Evolutionary conservation across 1,140 invertebrate species (phyloP).

Genomic region (Bradynema listronoti): DNA sequence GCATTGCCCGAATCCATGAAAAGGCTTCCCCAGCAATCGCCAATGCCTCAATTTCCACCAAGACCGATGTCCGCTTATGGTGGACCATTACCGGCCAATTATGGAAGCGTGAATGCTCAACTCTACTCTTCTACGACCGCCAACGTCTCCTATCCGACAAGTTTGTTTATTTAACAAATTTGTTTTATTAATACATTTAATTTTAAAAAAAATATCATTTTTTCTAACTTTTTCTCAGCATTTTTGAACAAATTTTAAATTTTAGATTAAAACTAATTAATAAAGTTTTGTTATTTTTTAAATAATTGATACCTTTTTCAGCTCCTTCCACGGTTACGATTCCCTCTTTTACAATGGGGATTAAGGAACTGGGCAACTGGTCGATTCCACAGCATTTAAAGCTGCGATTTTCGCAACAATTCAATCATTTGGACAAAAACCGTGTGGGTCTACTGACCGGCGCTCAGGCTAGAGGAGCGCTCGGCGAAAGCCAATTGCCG

Average conservation of each 20-base stretch:
- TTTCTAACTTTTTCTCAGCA: too few species aligned
- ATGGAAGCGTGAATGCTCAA: too few species aligned
- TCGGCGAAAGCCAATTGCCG: constrained; percentile 85
- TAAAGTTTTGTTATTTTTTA: background rate
- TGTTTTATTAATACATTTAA: too few species aligned
- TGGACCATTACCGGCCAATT: too few species aligned
- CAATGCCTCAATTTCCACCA: constrained; percentile 9
- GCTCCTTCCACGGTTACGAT: constrained; percentile 5
- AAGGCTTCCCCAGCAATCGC: constrained; percentile 5
- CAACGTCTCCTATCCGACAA: too few species aligned
- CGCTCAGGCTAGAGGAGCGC: constrained; percentile 72
- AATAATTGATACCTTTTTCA: constrained; percentile 1
- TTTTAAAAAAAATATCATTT: too few species aligned
- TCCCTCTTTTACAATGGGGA: constrained; percentile 29
- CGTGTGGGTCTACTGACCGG: constrained; percentile 63
- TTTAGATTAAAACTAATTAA: background rate
- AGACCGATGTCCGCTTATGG: too few species aligned
- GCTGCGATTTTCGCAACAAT: constrained; percentile 87
- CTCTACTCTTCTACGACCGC: too few species aligned
- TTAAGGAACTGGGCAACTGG: constrained; percentile 39
- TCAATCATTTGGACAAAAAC: constrained; percentile 65
- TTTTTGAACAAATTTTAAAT: too few species aligned
- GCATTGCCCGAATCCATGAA: constrained; percentile 33
- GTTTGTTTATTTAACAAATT: too few species aligned
- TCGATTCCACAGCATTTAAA: constrained; percentile 68